phyloP scores from a whole-genome alignment of 53 echinoderm and acorn worm genomes.

The Paelopatides confundens region DNA sequence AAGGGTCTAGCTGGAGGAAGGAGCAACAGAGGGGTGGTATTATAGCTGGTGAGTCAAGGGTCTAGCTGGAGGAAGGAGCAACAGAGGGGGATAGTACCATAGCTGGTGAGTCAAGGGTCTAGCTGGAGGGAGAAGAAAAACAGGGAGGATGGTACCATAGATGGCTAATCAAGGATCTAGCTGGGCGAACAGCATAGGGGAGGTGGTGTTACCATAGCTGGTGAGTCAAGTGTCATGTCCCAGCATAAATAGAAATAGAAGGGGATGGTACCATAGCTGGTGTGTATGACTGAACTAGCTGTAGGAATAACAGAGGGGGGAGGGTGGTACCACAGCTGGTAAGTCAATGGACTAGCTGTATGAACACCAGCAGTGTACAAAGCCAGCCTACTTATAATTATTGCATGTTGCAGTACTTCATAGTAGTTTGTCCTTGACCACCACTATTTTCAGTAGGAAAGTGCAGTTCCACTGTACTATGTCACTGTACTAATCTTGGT shows the following conservation, averaged over 20 bases:
- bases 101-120: slow-evolving; percentile 61
- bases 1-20: background rate
- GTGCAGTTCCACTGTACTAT: too few species aligned
- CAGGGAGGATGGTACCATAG: slow-evolving; percentile 37
- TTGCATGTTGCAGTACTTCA: too few species aligned
- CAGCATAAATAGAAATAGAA: background rate
- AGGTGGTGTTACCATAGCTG: slow-evolving; percentile 51
- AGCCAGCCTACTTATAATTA: too few species aligned
- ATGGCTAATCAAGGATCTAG: slow-evolving; percentile 61
- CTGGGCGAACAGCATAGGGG: too few species aligned
- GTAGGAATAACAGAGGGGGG: too few species aligned
- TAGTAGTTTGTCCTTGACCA: too few species aligned
- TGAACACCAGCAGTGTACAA: too few species aligned
- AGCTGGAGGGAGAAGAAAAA: background rate
- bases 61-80: background rate
- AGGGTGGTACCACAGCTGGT: slow-evolving; percentile 81
- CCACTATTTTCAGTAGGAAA: too few species aligned
- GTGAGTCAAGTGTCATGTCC: slow-evolving; percentile 52
- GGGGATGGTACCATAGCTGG: slow-evolving; percentile 2
- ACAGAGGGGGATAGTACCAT: slow-evolving; percentile 37
- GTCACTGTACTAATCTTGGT: too few species aligned
- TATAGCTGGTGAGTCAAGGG: slow-evolving; percentile 68
- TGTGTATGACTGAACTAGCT: too few species aligned
- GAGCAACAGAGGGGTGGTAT: background rate
- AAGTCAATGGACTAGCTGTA: background rate